Evolutionary conservation across 2,113 vertebrate genomes (phyloP), one percentile per base, ranked within the genome.

Genomic region (Patagioenas fasciata): DNA sequence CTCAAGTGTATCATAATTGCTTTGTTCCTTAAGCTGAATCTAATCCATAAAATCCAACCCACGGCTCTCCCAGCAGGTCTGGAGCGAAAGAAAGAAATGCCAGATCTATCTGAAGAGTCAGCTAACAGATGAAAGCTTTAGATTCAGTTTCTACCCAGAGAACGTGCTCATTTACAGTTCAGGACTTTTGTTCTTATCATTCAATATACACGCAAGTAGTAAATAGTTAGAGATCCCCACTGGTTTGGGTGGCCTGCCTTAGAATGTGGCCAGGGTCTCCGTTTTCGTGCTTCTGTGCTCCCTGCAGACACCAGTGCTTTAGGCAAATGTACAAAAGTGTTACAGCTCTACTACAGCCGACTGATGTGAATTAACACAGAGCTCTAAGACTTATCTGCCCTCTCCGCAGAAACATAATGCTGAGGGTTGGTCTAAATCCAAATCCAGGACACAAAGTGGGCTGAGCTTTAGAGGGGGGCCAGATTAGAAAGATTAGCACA

Each of bases 401-500:
- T 60, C 83, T 78, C 47, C 77, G 51, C 25, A 47, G n/a, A 42
- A 74, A 24, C 25, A 21, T 48, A 75, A 40, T 17, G n/a, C 83
- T 36, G 54, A 65, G 69, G 72, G 75, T 73, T 86, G 85, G 60
- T 48, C 44, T 91, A 36, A 91, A 91, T 66, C 89, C 94, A 95
- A 95, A 94, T 84, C 79, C 91, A 89, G 80, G 73, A 80, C 70
- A 75, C 62, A 24, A 80, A 91, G 50, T 14, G 71, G 47, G 66
- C 72, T 90, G 85, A 66, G 73, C 61, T 85, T 81, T 58, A 82
- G 48, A 92, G 21, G 83, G 75, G 40, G 47, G 50, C 57, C 85
- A 78, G 93, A 91, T 96, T 91, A 95, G 70, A 57, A 56, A 85
- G 95, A 91, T 94, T 77, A 94, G 31, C 73, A 87, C n/a, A 67